These are phyloP conservation scores for Cuculus canorus DNA, from an alignment of 2,797 vertebrate genomes.

Conservation along the genomic window DNA sequence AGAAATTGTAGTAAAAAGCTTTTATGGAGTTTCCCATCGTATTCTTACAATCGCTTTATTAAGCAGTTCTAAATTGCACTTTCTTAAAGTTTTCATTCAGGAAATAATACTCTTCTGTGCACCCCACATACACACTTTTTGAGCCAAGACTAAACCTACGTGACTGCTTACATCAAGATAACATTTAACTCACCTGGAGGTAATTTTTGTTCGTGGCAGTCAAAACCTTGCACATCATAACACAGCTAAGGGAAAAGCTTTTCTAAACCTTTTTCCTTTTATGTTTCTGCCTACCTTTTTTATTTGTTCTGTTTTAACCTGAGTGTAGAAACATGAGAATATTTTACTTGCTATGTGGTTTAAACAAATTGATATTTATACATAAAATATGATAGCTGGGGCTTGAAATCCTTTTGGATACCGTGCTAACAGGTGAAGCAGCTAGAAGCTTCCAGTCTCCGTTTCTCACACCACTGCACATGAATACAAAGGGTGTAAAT, in stretches of 20 bases:
- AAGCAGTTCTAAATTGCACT: neutral
- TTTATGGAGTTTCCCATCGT: constrained; percentile 5
- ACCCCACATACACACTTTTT: neutral
- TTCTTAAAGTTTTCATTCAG: neutral
- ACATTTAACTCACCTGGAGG: neutral
- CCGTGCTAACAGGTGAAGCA: constrained; percentile 6
- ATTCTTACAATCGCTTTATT: neutral
- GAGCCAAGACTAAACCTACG: neutral
- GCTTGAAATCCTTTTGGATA: constrained; percentile 7
- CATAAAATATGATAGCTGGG: neutral
- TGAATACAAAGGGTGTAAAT: neutral
- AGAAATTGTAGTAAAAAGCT: neutral
- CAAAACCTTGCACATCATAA: neutral
- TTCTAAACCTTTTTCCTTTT: neutral
- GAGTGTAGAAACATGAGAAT: neutral
- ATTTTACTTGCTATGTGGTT: neutral
- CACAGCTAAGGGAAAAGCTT: neutral
- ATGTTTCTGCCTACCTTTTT: neutral
- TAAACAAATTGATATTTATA: neutral
- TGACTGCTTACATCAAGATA: neutral
- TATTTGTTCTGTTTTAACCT: neutral
- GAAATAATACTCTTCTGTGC: neutral
- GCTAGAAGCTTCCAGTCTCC: constrained; percentile 6
- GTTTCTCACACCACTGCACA: neutral
- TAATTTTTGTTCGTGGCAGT: neutral